Conservation (phyloP, 2,888 invertebrate species). For the Drosophila crucigera region DNA sequence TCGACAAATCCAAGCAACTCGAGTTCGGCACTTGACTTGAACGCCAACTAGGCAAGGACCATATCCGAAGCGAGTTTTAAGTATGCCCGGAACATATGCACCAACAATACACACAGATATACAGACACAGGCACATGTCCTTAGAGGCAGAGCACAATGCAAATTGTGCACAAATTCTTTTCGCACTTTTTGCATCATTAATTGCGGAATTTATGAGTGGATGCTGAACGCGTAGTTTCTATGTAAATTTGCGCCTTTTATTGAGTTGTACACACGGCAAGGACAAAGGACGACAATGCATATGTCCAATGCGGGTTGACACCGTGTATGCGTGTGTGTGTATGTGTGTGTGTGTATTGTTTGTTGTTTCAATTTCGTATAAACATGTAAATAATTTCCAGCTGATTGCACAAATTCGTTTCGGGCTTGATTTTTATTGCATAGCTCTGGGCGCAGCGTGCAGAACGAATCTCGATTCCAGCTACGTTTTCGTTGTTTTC, state of each 20-base stretch:
- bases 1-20: constrained; percentile 15
- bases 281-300: constrained; percentile 46
- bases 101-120: constrained; percentile 6
- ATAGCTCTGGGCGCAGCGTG: constrained; percentile 63
- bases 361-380: constrained; percentile 80
- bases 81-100: constrained; percentile 45
- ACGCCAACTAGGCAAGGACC: constrained; percentile 19
- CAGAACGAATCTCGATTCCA: constrained; percentile 72
- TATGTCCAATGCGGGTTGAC: constrained; percentile 48
- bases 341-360: constrained; percentile 45
- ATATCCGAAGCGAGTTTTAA: constrained; percentile 9
- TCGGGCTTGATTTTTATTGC: constrained; percentile 80
- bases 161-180: constrained; percentile 75
- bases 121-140: constrained; percentile 7
- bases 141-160: constrained; percentile 54
- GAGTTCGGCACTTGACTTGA: constrained; percentile 13
- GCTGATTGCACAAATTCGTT: constrained; percentile 81
- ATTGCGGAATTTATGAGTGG: constrained; percentile 84
- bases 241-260: constrained; percentile 76
- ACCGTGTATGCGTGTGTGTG: constrained; percentile 6
- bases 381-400: constrained; percentile 82
- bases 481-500: constrained; percentile 27
- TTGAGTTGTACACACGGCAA: constrained; percentile 61
- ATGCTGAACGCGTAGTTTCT: constrained; percentile 60
- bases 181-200: constrained; percentile 84